Evolutionary conservation across 1,140 invertebrate species (phyloP).

Genomic region (Aporrectodea caliginosa): DNA sequence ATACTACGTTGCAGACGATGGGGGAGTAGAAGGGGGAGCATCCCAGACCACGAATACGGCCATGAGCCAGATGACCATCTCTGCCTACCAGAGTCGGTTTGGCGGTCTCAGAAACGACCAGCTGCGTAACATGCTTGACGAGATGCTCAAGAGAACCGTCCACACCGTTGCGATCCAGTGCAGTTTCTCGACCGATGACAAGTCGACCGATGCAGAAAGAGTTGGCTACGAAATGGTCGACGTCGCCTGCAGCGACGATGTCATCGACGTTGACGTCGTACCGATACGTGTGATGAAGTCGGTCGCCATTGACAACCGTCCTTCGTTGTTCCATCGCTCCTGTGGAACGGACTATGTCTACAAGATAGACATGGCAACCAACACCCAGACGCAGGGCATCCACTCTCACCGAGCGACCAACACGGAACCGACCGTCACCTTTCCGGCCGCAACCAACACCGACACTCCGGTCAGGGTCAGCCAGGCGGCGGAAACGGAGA

Average conservation of each 20-base stretch:
- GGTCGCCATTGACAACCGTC: conserved; percentile 43
- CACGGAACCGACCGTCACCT: conserved; percentile 42
- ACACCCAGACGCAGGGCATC: conserved; percentile 39
- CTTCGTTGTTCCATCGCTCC: conserved; percentile 38
- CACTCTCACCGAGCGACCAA: conserved; percentile 46
- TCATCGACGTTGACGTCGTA: conserved; percentile 46
- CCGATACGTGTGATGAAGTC: conserved; percentile 39
- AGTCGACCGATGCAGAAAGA: conserved; percentile 28
- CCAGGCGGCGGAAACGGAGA: conserved; percentile 43
- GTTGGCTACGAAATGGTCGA: conserved; percentile 30
- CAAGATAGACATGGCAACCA: conserved; percentile 46
- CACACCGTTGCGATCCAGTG: conserved; percentile 45
- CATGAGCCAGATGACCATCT: conserved; percentile 29
- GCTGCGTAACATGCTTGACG: conserved; percentile 43
- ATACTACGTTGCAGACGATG: neutral
- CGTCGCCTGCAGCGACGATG: conserved; percentile 41
- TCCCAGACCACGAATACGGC: conserved; percentile 17
- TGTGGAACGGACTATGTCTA: conserved; percentile 45
- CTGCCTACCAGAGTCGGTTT: conserved; percentile 16
- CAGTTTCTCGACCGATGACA: conserved; percentile 36
- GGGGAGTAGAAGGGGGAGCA: conserved; percentile 2
- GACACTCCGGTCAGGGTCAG: conserved; percentile 34
- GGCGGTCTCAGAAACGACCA: conserved; percentile 39
- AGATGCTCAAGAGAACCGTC: conserved; percentile 47
- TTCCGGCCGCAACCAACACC: conserved; percentile 46